These are phyloP conservation scores for Holothuria scabra DNA, from an alignment of 53 echinoderm and acorn worm genomes.

Conservation along the genomic window DNA sequence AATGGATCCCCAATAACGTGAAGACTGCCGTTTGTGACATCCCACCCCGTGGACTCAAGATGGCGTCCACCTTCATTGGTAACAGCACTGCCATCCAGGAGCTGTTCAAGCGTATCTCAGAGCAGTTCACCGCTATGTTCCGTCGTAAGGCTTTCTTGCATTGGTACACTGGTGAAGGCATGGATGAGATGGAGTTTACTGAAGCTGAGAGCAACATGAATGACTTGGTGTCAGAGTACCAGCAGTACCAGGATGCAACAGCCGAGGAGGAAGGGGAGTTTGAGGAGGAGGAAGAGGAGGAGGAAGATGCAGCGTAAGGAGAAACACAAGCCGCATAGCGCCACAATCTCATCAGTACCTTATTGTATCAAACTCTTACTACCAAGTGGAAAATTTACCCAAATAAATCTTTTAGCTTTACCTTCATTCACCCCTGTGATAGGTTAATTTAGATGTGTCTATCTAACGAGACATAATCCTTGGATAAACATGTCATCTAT, in stretches of 20 bases:
- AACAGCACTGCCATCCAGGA: conserved; percentile 91
- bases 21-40: conserved; percentile 91
- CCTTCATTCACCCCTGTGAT: no score
- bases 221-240: conserved; percentile 92
- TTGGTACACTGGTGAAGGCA: conserved; percentile 94
- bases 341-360: no score
- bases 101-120: conserved; percentile 82
- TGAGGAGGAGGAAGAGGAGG: neutral
- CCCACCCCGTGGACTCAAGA: conserved; percentile 89
- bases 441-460: no score
- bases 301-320: conserved; percentile 54
- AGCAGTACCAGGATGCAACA: conserved; percentile 90
- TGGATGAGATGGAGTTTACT: conserved; percentile 94
- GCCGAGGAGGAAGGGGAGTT: conserved; percentile 56
- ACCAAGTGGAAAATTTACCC: no score
- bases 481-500: no score
- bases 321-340: neutral
- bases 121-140: conserved; percentile 93
- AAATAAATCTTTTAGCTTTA: no score
- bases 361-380: no score
- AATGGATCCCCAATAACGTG: conserved; percentile 99
- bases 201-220: conserved; percentile 95
- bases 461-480: no score
- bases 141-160: conserved; percentile 89
- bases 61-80: conserved; percentile 81